Conservation (phyloP, 2,797 vertebrate species). For the Oreochromis grahami region DNA sequence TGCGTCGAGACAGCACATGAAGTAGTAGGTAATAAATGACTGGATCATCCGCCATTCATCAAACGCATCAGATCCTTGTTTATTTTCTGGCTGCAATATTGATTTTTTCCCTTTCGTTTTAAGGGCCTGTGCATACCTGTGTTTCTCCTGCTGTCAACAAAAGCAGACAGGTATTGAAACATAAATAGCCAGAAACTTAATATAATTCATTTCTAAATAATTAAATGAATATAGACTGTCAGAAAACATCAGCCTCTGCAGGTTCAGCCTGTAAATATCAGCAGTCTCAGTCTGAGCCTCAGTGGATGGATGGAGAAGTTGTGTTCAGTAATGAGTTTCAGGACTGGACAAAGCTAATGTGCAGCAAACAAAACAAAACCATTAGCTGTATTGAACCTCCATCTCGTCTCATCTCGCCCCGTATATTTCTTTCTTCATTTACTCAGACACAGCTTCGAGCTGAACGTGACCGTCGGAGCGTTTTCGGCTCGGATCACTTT, state of each 20-base stretch:
- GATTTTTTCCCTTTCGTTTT: not conserved
- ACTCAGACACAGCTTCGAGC: not conserved
- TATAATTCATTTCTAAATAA: not conserved
- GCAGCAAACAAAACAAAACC: constrained; percentile 21
- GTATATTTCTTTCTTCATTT: not conserved
- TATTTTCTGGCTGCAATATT: not conserved
- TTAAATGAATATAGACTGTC: not conserved
- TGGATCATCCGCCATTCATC: not conserved
- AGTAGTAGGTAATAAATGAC: not conserved
- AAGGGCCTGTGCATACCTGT: not conserved
- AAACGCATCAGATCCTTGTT: not conserved
- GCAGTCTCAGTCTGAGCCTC: not conserved
- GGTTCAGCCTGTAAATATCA: not conserved
- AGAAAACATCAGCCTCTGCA: not conserved
- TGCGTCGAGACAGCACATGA: not conserved
- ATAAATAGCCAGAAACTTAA: not conserved
- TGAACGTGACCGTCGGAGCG: not conserved
- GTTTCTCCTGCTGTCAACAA: not conserved
- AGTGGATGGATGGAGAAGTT: not conserved
- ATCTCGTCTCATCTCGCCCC: not conserved
- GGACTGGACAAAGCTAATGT: constrained; percentile 3
- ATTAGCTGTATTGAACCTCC: constrained; percentile 1
- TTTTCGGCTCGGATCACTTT: not conserved
- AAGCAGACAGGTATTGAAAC: not conserved
- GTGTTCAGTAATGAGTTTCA: constrained; percentile 19